These are phyloP conservation scores for Caenorhabditis sulstoni DNA, from an alignment of 2,888 invertebrate species.

Conservation along the genomic window DNA sequence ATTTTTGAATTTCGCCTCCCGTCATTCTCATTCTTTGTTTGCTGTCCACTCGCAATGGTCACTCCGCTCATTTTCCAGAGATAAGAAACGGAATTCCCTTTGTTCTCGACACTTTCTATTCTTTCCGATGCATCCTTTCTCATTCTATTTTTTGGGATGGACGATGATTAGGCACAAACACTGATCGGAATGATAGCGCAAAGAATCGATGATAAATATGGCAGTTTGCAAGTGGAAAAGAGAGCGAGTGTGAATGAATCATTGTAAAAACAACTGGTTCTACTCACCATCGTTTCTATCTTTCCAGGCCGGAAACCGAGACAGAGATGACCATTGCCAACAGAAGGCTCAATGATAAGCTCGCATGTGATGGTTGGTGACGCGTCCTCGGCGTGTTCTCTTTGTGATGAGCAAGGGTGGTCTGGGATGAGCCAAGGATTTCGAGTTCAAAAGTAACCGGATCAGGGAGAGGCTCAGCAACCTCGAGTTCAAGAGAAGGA, in stretches of 20 bases:
- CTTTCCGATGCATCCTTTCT: not conserved
- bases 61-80: not conserved
- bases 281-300: too few relatives aligned
- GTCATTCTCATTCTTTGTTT: not conserved
- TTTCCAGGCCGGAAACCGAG: not conserved
- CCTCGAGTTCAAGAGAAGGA: too few relatives aligned
- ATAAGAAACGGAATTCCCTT: not conserved
- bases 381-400: slow-evolving; percentile 9
- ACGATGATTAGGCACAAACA: too few relatives aligned
- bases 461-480: too few relatives aligned
- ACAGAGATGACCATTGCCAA: slow-evolving; percentile 13
- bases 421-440: too few relatives aligned
- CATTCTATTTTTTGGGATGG: too few relatives aligned
- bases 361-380: slow-evolving; percentile 18
- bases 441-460: too few relatives aligned
- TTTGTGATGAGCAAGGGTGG: slow-evolving; percentile 26
- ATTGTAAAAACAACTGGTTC: slow-evolving; percentile 41
- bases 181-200: too few relatives aligned
- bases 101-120: too few relatives aligned
- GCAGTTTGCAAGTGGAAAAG: not conserved
- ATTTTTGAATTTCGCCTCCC: not conserved
- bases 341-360: slow-evolving; percentile 22
- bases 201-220: slow-evolving; percentile 21
- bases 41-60: not conserved
- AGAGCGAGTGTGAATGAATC: too few relatives aligned